Evolutionary conservation across 2,888 invertebrate species (phyloP).

Genomic region (Agrenia bidenticulata): DNA sequence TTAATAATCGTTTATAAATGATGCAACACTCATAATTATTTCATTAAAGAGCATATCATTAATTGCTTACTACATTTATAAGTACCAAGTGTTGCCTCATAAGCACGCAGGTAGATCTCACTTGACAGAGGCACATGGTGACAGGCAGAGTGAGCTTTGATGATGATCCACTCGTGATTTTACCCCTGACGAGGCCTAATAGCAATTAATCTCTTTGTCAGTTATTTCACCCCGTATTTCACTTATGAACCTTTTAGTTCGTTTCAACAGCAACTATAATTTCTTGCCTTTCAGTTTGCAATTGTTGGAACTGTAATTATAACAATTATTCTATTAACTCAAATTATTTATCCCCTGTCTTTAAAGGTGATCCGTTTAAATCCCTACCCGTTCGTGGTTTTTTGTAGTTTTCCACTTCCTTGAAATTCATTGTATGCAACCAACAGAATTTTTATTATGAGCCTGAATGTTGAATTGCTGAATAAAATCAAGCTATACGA

Average conservation of each 20-base stretch:
- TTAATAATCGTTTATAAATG: conserved; percentile 4
- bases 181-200: neutral
- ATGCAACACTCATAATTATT: conserved; percentile 17
- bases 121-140: neutral
- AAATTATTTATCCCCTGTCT: too few species aligned
- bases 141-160: neutral
- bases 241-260: neutral
- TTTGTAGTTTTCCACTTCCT: too few species aligned
- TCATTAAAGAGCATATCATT: conserved; percentile 19
- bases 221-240: neutral
- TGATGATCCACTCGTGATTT: conserved; percentile 4
- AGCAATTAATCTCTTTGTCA: conserved; percentile 2
- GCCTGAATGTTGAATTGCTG: too few species aligned
- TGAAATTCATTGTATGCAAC: too few species aligned
- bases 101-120: too few species aligned
- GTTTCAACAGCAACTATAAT: neutral
- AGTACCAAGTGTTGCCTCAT: neutral
- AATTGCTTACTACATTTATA: conserved; percentile 11
- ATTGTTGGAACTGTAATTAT: too few species aligned
- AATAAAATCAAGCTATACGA: too few species aligned
- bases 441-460: too few species aligned
- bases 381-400: too few species aligned
- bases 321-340: too few species aligned
- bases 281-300: too few species aligned
- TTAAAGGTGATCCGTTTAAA: too few species aligned